phyloP scores from a whole-genome alignment of 2,113 vertebrate genomes.

The Sterrhoptilus dennistouni region DNA sequence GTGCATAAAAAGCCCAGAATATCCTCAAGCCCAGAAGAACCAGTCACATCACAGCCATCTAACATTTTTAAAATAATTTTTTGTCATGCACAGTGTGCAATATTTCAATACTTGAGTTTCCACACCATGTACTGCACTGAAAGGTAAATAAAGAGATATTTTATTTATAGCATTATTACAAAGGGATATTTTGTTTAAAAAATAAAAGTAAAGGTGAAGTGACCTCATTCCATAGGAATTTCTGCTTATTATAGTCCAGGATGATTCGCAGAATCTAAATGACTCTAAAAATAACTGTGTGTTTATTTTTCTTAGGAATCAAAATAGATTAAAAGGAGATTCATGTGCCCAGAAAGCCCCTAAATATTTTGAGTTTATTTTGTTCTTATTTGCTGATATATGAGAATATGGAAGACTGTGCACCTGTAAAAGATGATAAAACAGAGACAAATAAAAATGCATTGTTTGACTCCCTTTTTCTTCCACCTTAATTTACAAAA shows the following conservation, averaged over 20 bases:
- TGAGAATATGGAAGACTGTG: neutral
- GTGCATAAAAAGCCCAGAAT: neutral
- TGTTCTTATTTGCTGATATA: neutral
- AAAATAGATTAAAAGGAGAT: neutral
- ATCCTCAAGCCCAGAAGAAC: neutral
- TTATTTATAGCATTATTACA: neutral
- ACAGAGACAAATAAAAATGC: neutral
- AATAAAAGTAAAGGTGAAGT: neutral
- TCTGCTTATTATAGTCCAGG: neutral
- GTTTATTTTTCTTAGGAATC: neutral
- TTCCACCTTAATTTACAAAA: neutral
- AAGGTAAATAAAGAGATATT: neutral
- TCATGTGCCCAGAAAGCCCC: rapidly evolving
- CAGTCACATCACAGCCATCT: neutral
- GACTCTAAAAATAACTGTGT: neutral
- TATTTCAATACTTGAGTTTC: neutral
- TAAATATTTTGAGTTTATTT: neutral
- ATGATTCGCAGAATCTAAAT: neutral
- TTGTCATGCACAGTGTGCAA: neutral
- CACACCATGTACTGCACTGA: neutral
- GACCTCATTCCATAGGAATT: neutral
- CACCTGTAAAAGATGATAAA: neutral
- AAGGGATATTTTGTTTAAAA: neutral
- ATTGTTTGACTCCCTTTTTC: neutral
- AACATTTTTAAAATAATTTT: neutral